phyloP scores from a whole-genome alignment of 2,113 vertebrate genomes.

The Anarhynchus alexandrinus region DNA sequence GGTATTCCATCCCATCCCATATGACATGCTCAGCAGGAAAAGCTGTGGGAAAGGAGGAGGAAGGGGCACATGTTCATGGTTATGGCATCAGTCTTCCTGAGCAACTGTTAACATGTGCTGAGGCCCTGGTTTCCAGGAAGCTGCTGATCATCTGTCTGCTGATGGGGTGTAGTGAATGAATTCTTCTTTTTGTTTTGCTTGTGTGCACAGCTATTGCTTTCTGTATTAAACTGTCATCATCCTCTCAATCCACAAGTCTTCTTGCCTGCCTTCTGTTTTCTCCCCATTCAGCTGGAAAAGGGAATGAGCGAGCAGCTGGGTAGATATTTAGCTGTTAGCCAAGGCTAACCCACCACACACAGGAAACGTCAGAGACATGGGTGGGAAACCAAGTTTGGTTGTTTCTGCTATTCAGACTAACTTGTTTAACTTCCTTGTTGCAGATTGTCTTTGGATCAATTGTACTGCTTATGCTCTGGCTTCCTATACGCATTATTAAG shows the following conservation, averaged over 20 bases:
- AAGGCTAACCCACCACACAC: neutral
- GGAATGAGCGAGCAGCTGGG: rapidly evolving
- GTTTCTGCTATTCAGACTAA: neutral
- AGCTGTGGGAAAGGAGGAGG: neutral
- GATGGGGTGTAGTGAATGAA: neutral
- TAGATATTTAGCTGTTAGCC: neutral
- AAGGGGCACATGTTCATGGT: neutral
- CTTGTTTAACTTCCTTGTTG: neutral
- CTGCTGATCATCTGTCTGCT: neutral
- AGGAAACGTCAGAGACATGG: neutral
- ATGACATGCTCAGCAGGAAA: neutral
- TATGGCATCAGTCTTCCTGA: neutral
- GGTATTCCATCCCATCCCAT: neutral
- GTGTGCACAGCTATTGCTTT: neutral
- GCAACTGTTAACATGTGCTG: neutral
- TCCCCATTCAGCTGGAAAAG: neutral
- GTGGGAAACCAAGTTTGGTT: neutral
- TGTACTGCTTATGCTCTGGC: slow-evolving; percentile 97
- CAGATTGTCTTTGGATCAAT: slow-evolving; percentile 98
- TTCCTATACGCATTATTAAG: slow-evolving; percentile 94
- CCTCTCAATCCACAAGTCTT: neutral
- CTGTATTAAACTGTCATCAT: neutral
- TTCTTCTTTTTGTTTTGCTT: neutral
- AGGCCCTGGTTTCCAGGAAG: neutral
- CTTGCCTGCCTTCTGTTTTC: neutral